These are phyloP conservation scores for Morinoia aosen DNA, from an alignment of 2,888 invertebrate species.

Conservation along the genomic window DNA sequence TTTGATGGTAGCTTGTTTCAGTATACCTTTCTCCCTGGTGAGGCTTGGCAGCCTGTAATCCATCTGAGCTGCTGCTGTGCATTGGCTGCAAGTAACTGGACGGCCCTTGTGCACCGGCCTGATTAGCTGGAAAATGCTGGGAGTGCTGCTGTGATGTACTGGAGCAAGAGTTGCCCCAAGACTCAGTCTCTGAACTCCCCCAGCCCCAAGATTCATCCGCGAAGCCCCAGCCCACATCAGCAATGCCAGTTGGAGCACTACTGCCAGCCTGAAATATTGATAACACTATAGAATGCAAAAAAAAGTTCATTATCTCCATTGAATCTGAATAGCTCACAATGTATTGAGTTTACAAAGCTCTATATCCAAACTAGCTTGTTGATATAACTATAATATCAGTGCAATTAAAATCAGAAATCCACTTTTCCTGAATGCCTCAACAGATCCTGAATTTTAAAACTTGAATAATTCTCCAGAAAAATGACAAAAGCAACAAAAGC, in stretches of 20 bases:
- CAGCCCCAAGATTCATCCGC: constrained; percentile 30
- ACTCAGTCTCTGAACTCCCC: neutral
- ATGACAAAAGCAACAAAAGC: too few species aligned
- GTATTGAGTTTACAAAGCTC: too few species aligned
- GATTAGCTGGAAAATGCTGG: neutral
- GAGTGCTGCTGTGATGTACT: neutral
- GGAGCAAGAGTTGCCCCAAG: neutral
- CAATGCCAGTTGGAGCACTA: neutral
- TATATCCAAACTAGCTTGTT: too few species aligned
- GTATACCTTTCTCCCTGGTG: neutral
- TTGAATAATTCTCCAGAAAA: too few species aligned
- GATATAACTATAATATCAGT: too few species aligned
- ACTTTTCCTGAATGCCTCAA: too few species aligned
- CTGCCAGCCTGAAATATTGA: neutral
- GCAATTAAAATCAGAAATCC: too few species aligned
- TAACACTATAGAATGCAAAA: neutral
- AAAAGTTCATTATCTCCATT: too few species aligned
- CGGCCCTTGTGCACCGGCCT: neutral
- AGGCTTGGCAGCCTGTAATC: neutral
- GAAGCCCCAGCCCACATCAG: constrained; percentile 21
- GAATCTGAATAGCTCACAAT: too few species aligned
- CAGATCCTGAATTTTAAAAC: too few species aligned
- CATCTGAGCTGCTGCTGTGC: neutral
- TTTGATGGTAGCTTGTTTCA: neutral
- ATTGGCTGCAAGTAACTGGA: neutral